phyloP scores from a whole-genome alignment of 2,113 vertebrate genomes.

The Eudyptes chrysolophus region DNA sequence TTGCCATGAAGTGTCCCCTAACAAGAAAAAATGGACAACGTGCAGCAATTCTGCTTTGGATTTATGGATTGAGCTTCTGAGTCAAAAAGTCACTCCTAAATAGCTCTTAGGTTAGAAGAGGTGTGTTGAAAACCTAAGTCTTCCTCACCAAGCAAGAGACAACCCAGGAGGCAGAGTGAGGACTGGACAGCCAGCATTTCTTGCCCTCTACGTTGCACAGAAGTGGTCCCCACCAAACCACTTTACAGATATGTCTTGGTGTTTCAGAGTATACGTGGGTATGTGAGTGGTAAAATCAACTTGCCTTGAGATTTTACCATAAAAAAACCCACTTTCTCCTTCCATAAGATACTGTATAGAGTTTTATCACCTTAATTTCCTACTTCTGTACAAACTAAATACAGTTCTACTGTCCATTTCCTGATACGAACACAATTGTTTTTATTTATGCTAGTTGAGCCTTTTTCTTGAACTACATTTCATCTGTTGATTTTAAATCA shows the following conservation, averaged over 20 bases:
- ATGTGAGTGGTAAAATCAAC: background rate
- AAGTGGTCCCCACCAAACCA: background rate
- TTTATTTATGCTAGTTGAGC: background rate
- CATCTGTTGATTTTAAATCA: background rate
- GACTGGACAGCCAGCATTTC: background rate
- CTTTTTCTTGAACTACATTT: background rate
- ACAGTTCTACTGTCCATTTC: background rate
- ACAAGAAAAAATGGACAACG: background rate
- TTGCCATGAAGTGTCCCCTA: background rate
- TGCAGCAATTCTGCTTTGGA: background rate
- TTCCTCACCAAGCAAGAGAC: background rate
- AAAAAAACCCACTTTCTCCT: background rate
- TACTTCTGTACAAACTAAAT: background rate
- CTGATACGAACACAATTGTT: background rate
- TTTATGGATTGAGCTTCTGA: background rate
- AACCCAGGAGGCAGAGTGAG: background rate
- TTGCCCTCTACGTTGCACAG: fast-evolving
- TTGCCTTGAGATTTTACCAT: background rate
- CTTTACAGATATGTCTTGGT: fast-evolving
- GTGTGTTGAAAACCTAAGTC: background rate
- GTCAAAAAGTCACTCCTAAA: background rate
- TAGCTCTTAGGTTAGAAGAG: background rate
- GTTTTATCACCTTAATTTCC: background rate
- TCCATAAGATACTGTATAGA: background rate
- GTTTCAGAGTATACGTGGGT: fast-evolving